Evolutionary conservation across 2,888 invertebrate genomes (phyloP).

Genomic region (Hydraecia micacea): DNA sequence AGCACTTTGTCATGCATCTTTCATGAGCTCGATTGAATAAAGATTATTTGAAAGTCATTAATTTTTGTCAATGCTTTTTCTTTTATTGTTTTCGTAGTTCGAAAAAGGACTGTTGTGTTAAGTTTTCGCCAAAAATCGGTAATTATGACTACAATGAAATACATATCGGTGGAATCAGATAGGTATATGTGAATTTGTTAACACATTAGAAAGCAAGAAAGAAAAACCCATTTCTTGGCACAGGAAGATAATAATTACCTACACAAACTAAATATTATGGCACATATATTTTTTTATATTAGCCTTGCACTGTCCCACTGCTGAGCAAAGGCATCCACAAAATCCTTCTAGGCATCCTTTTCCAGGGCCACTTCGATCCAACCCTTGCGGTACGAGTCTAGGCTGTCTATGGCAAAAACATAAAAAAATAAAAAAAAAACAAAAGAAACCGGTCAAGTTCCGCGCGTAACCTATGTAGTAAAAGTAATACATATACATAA

Average conservation of each 20-base stretch:
- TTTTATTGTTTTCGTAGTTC: neutral
- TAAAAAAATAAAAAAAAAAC: neutral
- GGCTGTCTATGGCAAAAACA: neutral
- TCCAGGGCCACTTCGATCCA: too few relatives aligned
- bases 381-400: too few relatives aligned
- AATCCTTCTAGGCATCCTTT: too few relatives aligned
- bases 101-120: neutral
- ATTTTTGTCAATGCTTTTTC: neutral
- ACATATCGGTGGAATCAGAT: neutral
- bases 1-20: neutral
- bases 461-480: too few relatives aligned
- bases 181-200: neutral
- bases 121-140: neutral
- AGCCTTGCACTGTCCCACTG: too few relatives aligned
- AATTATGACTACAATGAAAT: neutral
- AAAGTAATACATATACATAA: too few relatives aligned
- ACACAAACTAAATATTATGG: too few relatives aligned
- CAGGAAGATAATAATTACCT: too few relatives aligned
- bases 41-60: neutral
- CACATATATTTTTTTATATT: too few relatives aligned
- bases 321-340: too few relatives aligned
- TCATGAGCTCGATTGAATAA: conserved; percentile 10
- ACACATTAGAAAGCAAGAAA: neutral
- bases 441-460: too few relatives aligned
- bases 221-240: too few relatives aligned